Conservation (phyloP, 2,797 vertebrate genomes). For the Champsocephalus esox region DNA sequence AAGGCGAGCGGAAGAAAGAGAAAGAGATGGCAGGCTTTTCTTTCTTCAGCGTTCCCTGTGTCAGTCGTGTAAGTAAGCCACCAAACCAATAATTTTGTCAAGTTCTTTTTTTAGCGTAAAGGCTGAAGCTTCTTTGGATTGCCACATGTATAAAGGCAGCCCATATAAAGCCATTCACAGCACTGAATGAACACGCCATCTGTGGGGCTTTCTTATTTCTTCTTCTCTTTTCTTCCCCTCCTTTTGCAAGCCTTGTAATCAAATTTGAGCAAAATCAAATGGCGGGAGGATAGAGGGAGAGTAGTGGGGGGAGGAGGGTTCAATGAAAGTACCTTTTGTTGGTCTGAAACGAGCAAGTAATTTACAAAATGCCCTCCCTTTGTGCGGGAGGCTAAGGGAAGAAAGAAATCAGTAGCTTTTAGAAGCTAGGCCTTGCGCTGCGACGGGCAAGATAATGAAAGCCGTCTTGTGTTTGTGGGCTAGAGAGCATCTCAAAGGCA, state of each 20-base stretch:
- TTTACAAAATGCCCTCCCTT: conserved; percentile 99
- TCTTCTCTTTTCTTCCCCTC: conserved; percentile 97
- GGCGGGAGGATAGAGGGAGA: conserved; percentile 87
- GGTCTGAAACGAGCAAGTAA: conserved; percentile 99
- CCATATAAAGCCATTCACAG: conserved; percentile 99
- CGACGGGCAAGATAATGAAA: conserved; percentile 99
- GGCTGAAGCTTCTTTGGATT: conserved; percentile 96
- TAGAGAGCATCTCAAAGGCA: conserved; percentile 99
- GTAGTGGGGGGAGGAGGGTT: conserved; percentile 90
- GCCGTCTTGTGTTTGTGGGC: conserved; percentile 98
- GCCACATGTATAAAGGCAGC: conserved; percentile 99
- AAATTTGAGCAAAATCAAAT: conserved; percentile 99
- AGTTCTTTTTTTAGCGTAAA: conserved; percentile 94
- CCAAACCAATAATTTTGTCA: conserved; percentile 99
- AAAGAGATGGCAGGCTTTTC: conserved; percentile 84
- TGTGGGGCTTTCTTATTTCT: conserved; percentile 96
- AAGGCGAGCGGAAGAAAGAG: conserved; percentile 59
- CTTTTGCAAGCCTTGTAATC: conserved; percentile 99
- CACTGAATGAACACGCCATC: conserved; percentile 99
- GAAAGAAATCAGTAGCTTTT: conserved; percentile 99
- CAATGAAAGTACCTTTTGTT: conserved; percentile 99
- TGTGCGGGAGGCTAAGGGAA: conserved; percentile 99
- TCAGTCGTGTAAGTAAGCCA: conserved; percentile 96
- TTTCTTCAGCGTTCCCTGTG: conserved; percentile 90
- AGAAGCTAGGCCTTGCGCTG: conserved; percentile 99